These are phyloP conservation scores for Nephila pilipes DNA, from an alignment of 1,140 invertebrate genomes.

Conservation along the genomic window DNA sequence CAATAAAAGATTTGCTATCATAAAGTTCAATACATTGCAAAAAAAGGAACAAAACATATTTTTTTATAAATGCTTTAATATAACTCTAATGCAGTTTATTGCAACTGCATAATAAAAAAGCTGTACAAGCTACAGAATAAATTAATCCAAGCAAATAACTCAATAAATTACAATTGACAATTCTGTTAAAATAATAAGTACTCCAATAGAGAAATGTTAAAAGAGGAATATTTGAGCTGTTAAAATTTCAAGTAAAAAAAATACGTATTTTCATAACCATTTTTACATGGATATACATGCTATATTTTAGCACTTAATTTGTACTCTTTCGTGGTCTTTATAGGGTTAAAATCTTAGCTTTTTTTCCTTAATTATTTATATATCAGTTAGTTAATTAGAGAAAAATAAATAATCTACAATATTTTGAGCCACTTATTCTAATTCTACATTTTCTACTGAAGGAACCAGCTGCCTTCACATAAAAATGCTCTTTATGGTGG, in stretches of 20 bases:
- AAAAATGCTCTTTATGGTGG: background rate
- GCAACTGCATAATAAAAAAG: background rate
- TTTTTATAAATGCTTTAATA: constrained; percentile 32
- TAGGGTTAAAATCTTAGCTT: background rate
- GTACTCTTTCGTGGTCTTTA: background rate
- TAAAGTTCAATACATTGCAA: no score
- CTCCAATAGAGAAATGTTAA: background rate
- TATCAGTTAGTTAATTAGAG: background rate
- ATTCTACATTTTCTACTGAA: constrained; percentile 11
- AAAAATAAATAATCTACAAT: constrained; percentile 37
- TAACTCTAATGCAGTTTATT: constrained; percentile 12
- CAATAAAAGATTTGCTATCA: no score
- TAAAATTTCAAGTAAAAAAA: constrained; percentile 12
- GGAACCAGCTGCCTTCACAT: constrained; percentile 54
- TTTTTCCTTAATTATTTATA: background rate
- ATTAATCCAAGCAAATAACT: constrained; percentile 9
- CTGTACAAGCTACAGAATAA: constrained; percentile 11
- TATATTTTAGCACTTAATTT: constrained; percentile 16
- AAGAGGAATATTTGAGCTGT: background rate
- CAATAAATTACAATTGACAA: constrained; percentile 3
- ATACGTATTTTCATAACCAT: background rate
- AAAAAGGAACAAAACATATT: background rate
- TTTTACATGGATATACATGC: background rate
- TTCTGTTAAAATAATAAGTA: background rate
- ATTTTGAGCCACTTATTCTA: constrained; percentile 22